phyloP scores from a whole-genome alignment of 1,140 invertebrate species.

The Drosophila parvula region DNA sequence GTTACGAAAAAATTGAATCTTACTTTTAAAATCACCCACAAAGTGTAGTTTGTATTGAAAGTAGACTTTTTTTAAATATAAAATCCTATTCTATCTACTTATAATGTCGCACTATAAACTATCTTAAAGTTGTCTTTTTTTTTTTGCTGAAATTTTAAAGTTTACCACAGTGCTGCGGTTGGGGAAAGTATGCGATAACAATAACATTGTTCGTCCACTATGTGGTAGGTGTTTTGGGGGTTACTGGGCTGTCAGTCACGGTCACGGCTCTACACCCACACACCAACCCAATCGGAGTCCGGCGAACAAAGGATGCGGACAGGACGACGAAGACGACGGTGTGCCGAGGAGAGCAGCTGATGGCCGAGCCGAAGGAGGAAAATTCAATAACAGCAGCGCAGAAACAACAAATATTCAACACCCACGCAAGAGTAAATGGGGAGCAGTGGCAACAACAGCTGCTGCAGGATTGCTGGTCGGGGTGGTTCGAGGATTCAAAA shows the following conservation, averaged over 20 bases:
- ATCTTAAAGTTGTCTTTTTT: not conserved
- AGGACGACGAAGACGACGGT: slow-evolving; percentile 7
- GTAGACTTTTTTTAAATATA: too few relatives aligned
- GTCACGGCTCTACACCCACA: slow-evolving; percentile 54
- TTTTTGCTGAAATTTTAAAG: not conserved
- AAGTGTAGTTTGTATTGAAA: not conserved
- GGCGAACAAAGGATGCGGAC: slow-evolving; percentile 41
- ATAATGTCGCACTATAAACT: not conserved
- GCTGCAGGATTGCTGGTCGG: slow-evolving; percentile 25
- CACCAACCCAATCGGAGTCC: slow-evolving; percentile 3
- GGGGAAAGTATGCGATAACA: slow-evolving; percentile 32
- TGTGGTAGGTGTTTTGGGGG: slow-evolving; percentile 51
- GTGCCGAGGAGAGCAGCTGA: slow-evolving; percentile 41
- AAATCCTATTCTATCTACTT: too few relatives aligned
- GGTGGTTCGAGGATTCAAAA: slow-evolving; percentile 25
- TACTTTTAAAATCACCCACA: not conserved
- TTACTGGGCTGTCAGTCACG: slow-evolving; percentile 64
- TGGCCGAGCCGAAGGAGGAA: slow-evolving; percentile 31
- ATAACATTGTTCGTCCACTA: slow-evolving; percentile 39
- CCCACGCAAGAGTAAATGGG: slow-evolving; percentile 36
- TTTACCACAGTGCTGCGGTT: slow-evolving; percentile 22
- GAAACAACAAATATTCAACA: slow-evolving; percentile 32
- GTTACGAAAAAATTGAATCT: not conserved
- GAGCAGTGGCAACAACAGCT: slow-evolving; percentile 39
- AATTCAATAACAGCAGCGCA: slow-evolving; percentile 65